Evolutionary conservation across 2,113 vertebrate genomes (phyloP).

Genomic region (Solea senegalensis): DNA sequence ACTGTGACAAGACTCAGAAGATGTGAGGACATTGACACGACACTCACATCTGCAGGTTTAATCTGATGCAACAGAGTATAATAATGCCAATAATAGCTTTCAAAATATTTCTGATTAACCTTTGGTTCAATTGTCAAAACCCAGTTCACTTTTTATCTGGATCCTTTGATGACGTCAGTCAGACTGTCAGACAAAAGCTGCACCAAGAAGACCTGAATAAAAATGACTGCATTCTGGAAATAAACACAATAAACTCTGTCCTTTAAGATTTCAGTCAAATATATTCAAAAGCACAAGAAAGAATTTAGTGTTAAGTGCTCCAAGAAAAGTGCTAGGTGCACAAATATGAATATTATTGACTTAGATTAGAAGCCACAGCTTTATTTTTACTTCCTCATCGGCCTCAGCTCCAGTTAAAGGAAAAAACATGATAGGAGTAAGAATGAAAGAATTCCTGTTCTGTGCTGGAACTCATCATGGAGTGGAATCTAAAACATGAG

Average conservation of each 20-base stretch:
- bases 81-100: no score
- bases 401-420: neutral
- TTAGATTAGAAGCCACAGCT: neutral
- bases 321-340: neutral
- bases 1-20: no score
- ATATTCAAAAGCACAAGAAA: neutral
- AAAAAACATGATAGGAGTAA: neutral
- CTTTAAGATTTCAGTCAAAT: neutral
- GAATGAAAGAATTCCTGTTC: neutral
- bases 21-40: no score
- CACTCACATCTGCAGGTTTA: no score
- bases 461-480: neutral
- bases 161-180: no score
- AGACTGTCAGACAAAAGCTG: neutral
- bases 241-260: neutral
- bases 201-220: neutral
- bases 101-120: neutral
- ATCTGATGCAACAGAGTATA: no score
- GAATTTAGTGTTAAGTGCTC: neutral
- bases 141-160: neutral
- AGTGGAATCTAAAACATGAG: slow-evolving; percentile 2
- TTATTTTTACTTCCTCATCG: neutral
- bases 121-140: neutral
- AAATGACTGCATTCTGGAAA: neutral
- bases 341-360: no score